Base-by-base conservation (phyloP, 1,140 invertebrate species). In the Luehdorfia chinensis region DNA sequence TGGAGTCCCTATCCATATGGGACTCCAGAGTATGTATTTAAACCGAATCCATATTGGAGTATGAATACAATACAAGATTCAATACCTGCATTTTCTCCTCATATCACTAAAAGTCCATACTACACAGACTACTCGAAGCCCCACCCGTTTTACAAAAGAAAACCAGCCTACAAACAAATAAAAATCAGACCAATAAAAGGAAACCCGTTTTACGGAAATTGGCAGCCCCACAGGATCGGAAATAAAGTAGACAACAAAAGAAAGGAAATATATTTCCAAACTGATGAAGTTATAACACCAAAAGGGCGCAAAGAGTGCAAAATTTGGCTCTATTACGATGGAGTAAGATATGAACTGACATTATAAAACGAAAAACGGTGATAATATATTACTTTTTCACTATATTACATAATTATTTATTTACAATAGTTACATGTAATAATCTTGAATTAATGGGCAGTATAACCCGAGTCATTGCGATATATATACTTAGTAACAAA, bases 321-420 rank as follows among this genome's bases (percentile, higher is more conserved):
- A 47, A 30, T 77, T 14, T 80, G 71, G 71, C 56, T 84, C 8
- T 70, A 78, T 50, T 71, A 77, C 16, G 57, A 84, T 18, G 80
- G 76, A 15, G 47, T 58, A 0, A 72, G 70, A 58, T 81, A 80
- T 64, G 67, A 76, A 74, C 54, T 70, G 2, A 30, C 56, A n/a
- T 45, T 60, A 12, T 65, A 55, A 19, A 9, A 16, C 18, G 8
- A n/a, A n/a, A n/a, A n/a, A n/a, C n/a, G n/a, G n/a, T n/a, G n/a
- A n/a, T n/a, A n/a, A n/a, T n/a, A n/a, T n/a, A n/a, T 31, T 31
- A 12, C 2, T 9, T 31, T 9, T 4, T 4, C n/a, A 31, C 2
- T 12, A 14, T 34, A 15, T 34, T 34, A 34, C n/a, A 14, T 14
- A 34, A 34, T 34, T n/a, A 34, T 34, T 34, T 14, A n/a, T 14